phyloP scores from a whole-genome alignment of 2,888 invertebrate genomes.

The Hydroisotoma schaefferi region DNA sequence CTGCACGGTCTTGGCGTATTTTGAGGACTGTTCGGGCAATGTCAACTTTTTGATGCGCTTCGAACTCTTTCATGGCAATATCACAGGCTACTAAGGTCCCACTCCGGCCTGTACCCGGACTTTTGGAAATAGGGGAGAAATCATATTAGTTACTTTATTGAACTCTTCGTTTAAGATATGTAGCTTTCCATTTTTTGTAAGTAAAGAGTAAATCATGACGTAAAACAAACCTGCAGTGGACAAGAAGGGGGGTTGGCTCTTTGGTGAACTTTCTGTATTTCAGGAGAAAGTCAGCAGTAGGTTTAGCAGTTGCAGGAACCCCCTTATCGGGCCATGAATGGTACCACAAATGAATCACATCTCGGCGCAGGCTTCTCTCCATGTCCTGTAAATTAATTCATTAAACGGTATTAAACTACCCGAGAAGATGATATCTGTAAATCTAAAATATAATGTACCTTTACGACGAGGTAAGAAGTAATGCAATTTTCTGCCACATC shows the following conservation, averaged over 20 bases:
- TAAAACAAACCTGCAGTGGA: constrained; percentile 63
- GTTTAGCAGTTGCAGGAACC: constrained; percentile 76
- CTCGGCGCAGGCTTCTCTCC: constrained; percentile 76
- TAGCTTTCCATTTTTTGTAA: too few species aligned
- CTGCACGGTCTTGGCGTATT: constrained; percentile 80
- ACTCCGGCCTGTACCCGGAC: constrained; percentile 84
- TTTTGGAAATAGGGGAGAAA: constrained; percentile 36
- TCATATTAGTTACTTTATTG: neutral
- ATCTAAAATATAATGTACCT: constrained; percentile 54
- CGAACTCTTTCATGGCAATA: constrained; percentile 79
- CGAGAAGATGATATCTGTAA: neutral
- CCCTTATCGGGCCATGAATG: constrained; percentile 85
- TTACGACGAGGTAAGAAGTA: constrained; percentile 76
- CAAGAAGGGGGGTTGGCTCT: constrained; percentile 67
- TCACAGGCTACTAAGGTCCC: constrained; percentile 83
- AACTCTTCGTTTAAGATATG: neutral
- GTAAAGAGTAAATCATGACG: too few species aligned
- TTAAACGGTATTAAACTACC: neutral
- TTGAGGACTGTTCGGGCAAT: constrained; percentile 80
- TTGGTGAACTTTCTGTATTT: constrained; percentile 68
- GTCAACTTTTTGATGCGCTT: constrained; percentile 74
- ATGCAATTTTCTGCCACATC: constrained; percentile 89
- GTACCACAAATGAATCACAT: constrained; percentile 89
- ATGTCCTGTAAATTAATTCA: constrained; percentile 60
- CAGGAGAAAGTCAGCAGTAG: constrained; percentile 79